A percentile compares a stretch with the other conserved stretches of the same genome.
Evolutionary conservation across 2,797 vertebrate genomes (phyloP).

Genomic region (Craterocephalus amniculus): DNA sequence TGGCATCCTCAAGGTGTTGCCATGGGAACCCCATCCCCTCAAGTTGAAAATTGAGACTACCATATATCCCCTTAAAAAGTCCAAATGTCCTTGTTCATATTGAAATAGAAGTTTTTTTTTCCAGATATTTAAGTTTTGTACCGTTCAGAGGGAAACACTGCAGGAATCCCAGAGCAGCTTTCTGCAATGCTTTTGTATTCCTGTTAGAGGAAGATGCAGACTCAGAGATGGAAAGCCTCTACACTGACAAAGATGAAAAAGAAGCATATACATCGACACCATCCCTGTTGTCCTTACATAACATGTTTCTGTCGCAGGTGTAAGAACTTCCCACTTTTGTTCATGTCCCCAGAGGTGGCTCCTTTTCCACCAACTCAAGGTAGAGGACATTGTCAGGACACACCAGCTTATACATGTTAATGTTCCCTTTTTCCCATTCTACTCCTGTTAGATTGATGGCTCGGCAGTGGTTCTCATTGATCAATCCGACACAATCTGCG

Average conservation of each 20-base stretch:
- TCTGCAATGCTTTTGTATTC: neutral
- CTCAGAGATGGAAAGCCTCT: constrained; percentile 31
- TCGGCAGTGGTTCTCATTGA: constrained; percentile 82
- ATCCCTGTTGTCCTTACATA: constrained; percentile 66
- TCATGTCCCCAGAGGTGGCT: constrained; percentile 65
- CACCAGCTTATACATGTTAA: constrained; percentile 82
- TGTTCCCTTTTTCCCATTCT: constrained; percentile 75
- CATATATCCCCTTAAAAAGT: too few relatives aligned
- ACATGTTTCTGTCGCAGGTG: constrained; percentile 53
- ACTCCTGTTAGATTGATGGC: constrained; percentile 81
- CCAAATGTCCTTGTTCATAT: too few relatives aligned
- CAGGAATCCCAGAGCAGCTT: constrained; percentile 8
- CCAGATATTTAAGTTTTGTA: constrained; percentile 38
- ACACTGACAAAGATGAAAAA: constrained; percentile 52
- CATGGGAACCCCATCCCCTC: too few relatives aligned
- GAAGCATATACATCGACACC: constrained; percentile 49
- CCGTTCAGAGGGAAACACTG: constrained; percentile 24
- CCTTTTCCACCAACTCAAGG: constrained; percentile 69
- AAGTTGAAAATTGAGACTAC: too few relatives aligned
- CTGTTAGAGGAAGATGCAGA: constrained; percentile 4
- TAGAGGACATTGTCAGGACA: constrained; percentile 80
- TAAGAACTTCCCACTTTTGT: constrained; percentile 65
- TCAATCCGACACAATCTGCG: constrained; percentile 85
- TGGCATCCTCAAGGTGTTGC: too few relatives aligned
- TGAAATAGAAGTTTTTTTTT: too few relatives aligned